Evolutionary conservation across 2,797 vertebrate species (phyloP).

Genomic region (Discoglossus pictus): DNA sequence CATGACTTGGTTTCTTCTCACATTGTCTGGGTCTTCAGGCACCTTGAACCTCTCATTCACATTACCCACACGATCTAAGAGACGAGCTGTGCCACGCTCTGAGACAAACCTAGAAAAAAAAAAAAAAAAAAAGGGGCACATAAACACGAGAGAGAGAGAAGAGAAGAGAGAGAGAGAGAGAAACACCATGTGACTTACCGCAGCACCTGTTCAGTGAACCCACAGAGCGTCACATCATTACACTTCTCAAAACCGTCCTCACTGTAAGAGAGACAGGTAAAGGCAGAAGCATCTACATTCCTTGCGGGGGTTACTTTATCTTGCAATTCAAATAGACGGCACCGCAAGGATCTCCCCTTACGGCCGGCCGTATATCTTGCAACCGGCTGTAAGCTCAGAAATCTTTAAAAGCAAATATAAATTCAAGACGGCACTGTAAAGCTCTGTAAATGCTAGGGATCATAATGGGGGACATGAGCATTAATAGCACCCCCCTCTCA

Average conservation of each 20-base stretch:
- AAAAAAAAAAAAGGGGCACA: conserved; percentile 7
- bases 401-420: too few relatives aligned
- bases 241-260: conserved; percentile 49
- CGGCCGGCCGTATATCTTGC: too few relatives aligned
- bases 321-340: too few relatives aligned
- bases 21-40: conserved; percentile 60
- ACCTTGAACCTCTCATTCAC: conserved; percentile 80
- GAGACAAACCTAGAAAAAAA: conserved; percentile 77
- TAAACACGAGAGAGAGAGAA: too few relatives aligned
- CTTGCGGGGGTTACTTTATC: too few relatives aligned
- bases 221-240: conserved; percentile 65
- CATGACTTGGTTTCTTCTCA: conserved; percentile 23
- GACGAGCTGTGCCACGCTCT: conserved; percentile 75
- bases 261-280: neutral
- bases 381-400: too few relatives aligned
- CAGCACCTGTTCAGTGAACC: conserved; percentile 82
- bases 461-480: too few relatives aligned
- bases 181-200: conserved; percentile 68
- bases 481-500: too few relatives aligned
- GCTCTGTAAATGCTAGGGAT: too few relatives aligned
- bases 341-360: too few relatives aligned
- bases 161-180: neutral
- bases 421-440: too few relatives aligned
- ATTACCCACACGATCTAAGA: conserved; percentile 82
- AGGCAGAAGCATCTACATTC: too few relatives aligned